Evolutionary conservation across 2,113 vertebrate genomes (phyloP), one percentile per base, ranked within the genome.

Genomic region (Ptilorrhoa leucosticta): DNA sequence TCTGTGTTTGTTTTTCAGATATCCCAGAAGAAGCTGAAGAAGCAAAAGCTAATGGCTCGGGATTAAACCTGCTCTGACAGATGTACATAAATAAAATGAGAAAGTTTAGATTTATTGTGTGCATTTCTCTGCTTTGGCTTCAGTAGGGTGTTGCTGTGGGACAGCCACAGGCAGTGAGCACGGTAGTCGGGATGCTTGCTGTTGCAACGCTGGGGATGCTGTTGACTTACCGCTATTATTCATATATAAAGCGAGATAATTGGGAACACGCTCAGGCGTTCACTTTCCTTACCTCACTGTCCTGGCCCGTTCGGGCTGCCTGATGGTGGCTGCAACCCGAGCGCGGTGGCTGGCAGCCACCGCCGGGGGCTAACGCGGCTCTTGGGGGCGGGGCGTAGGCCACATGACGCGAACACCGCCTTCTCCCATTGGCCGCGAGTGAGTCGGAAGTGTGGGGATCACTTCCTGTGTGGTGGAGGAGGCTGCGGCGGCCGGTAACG

Each of bases 21-120:
- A 89, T 99, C 99, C 68, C 99, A 99, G 93, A 99, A 99, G 98
- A 99, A 99, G 97, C 98, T 99, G 97, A 99, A 99, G 98, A 99
- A 99, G 98, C 99, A 99, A 94, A 99, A 99, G 80, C 98, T 99
- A 44, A 99, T 99, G 99, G 98, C 99, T 27, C 98, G 99, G 73
- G 99, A 99, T 94, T 99, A 95, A 98, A 82, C 30, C n/a, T 11
- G 15, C 2, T 5, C 5, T 42, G 15, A 18, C 27, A 73, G 91
- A 94, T 91, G 82, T 70, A 84, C 96, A 98, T 97, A 98, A 98
- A 96, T 96, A 96, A 96, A 81, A 81, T 47, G 17, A 48, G 42
- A 48, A 81, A 57, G n/a, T 81, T 68, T 66, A 33, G 51, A 47
- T 68, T 81, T 68, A 39, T 47, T 7, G 2, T 57, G 28, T 57